Evolutionary conservation across 2,888 invertebrate species (phyloP).

Genomic region (Caenorhabditis afra): DNA sequence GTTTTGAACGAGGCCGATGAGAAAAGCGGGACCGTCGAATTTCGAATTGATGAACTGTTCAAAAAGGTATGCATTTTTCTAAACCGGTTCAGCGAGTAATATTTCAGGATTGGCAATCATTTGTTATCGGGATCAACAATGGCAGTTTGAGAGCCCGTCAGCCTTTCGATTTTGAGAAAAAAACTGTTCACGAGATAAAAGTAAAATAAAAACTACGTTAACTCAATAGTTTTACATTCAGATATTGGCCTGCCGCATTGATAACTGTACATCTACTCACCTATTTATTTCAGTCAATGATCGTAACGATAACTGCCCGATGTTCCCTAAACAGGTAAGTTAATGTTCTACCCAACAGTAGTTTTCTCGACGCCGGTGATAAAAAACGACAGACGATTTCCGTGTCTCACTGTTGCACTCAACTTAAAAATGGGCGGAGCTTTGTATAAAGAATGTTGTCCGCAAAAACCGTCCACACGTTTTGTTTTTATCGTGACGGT

Average conservation of each 20-base stretch:
- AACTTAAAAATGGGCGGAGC: too few species aligned
- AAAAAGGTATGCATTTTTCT: constrained; percentile 33
- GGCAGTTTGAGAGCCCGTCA: constrained; percentile 59
- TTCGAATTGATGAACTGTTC: constrained; percentile 63
- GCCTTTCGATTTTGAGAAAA: constrained; percentile 72
- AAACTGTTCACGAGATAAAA: constrained; percentile 68
- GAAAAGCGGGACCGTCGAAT: too few species aligned
- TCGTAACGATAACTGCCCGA: constrained; percentile 73
- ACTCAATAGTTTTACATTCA: constrained; percentile 2
- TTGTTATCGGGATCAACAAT: constrained; percentile 43
- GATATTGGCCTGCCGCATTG: constrained; percentile 55
- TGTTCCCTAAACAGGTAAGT: constrained; percentile 65
- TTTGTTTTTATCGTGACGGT: too few species aligned
- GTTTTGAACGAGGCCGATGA: constrained; percentile 50
- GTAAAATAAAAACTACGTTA: neutral
- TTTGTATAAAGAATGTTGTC: too few species aligned
- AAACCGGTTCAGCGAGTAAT: too few species aligned
- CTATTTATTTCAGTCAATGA: constrained; percentile 71
- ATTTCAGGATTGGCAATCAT: constrained; percentile 60
- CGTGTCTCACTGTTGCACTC: too few species aligned
- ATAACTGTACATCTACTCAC: constrained; percentile 65
- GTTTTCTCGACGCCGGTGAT: too few species aligned
- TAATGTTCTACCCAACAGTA: too few species aligned
- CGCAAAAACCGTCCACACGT: too few species aligned
- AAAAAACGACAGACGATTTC: too few species aligned